phyloP scores from a whole-genome alignment of 2,888 invertebrate species.

The Leptarthrus brevirostris region DNA sequence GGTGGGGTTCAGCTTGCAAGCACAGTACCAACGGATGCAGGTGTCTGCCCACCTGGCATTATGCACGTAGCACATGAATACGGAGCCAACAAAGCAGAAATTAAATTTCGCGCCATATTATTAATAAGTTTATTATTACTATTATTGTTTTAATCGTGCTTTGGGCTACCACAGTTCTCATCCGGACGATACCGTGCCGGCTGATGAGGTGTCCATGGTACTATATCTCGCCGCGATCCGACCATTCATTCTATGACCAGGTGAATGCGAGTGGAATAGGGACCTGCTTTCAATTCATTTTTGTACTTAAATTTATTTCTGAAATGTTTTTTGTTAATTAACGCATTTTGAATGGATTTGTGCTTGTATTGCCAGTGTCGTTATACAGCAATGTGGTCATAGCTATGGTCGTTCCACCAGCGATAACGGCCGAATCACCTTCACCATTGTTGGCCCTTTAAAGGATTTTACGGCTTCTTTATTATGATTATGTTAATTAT shows the following conservation, averaged over 20 bases:
- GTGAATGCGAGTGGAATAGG: not conserved
- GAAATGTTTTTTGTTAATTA: constrained; percentile 55
- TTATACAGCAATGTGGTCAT: constrained; percentile 45
- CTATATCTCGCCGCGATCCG: not conserved
- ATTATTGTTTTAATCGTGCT: constrained; percentile 48
- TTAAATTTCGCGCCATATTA: constrained; percentile 51
- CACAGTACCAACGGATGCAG: constrained; percentile 18
- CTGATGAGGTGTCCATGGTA: not conserved
- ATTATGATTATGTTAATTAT: constrained; percentile 50
- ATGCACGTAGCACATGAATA: constrained; percentile 15
- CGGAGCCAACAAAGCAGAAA: constrained; percentile 29
- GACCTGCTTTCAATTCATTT: constrained; percentile 53
- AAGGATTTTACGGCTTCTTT: constrained; percentile 46
- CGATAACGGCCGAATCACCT: constrained; percentile 45
- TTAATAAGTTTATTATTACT: constrained; percentile 53
- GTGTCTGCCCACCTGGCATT: constrained; percentile 26
- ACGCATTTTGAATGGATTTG: constrained; percentile 48
- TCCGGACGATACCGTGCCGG: not conserved
- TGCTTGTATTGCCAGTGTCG: not conserved
- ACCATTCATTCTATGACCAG: not conserved
- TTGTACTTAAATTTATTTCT: constrained; percentile 54
- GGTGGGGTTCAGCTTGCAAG: not conserved
- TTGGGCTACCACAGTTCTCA: constrained; percentile 25
- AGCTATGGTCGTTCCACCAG: constrained; percentile 23
- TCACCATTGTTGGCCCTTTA: constrained; percentile 40